Evolutionary conservation across 2,888 invertebrate genomes (phyloP), one percentile per base, ranked within the genome.

Genomic region (Scaptodrosophila latifasciaeformis): DNA sequence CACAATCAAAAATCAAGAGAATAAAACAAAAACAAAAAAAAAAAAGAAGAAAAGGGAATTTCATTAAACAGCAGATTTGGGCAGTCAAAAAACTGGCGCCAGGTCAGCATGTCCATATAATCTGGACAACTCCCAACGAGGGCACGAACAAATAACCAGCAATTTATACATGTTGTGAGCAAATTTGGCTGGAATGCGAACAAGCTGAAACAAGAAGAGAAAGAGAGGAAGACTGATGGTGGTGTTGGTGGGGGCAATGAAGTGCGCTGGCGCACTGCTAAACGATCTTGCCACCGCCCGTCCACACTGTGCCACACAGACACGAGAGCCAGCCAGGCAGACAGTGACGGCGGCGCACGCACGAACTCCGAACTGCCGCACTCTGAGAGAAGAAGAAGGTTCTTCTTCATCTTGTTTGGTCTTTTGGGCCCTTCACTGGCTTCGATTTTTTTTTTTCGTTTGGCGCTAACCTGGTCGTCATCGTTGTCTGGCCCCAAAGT

Each of bases 51-150:
- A 49, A 18, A 59, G 55, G 44, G 71, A 78, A 71, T 82, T 82
- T 83, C 82, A 82, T 82, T 82, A 83, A 82, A 80, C 68, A 70
- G 74, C 72, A 72, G 75, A 75, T 74, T 74, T 78, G 78, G 75
- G 78, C 74, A 53, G 62, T 59, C 52, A 70, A 65, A 72, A 77
- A 81, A 77, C 81, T 83, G 83, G 83, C 83, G 83, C 83, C 83
- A 83, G 71, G 64, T 62, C 71, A 52, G 50, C 47, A 63, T 63
- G 67, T 59, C 66, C 67, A 65, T 70, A 77, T 77, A 70, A 78
- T 75, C 72, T 75, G 49, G 62, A 63, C 64, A 76, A 67, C 59
- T 65, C 64, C n/a, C 66, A 49, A 52, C 37, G 46, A 71, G 57
- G 61, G 55, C 72, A 67, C 57, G 55, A 75, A 75, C 75, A 75